Evolutionary conservation across 2,888 invertebrate species (phyloP).

Genomic region (Drosophila stalkeri): DNA sequence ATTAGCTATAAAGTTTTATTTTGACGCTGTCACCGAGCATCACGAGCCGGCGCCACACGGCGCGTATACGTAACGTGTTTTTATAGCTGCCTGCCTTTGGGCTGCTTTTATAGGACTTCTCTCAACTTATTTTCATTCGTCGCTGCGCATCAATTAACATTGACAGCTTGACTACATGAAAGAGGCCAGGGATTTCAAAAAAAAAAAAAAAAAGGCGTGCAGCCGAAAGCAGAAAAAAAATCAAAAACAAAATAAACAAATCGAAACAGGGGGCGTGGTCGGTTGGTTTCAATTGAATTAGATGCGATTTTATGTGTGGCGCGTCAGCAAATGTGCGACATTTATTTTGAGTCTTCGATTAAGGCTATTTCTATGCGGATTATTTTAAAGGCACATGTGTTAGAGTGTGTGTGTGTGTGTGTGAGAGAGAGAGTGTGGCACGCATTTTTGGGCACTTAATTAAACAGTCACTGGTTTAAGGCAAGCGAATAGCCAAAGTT

Average conservation of each 20-base stretch:
- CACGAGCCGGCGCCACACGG: conserved; percentile 41
- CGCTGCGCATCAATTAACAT: conserved; percentile 72
- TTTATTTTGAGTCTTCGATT: conserved; percentile 24
- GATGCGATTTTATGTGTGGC: conserved; percentile 31
- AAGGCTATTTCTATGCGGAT: conserved; percentile 17
- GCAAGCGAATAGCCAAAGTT: conserved; percentile 50
- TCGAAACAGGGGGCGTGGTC: conserved; percentile 1
- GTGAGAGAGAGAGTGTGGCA: neutral
- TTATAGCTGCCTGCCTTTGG: conserved; percentile 66
- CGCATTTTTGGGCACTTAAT: conserved; percentile 35
- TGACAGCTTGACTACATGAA: conserved; percentile 63
- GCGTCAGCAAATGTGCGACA: conserved; percentile 24
- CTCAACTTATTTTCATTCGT: conserved; percentile 47
- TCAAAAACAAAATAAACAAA: neutral
- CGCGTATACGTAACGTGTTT: conserved; percentile 66
- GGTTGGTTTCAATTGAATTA: conserved; percentile 45
- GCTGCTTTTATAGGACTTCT: conserved; percentile 37
- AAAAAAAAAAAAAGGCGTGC: conserved; percentile 1
- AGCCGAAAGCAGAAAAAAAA: neutral
- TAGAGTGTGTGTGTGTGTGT: conserved; percentile 8
- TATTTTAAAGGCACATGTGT: conserved; percentile 17
- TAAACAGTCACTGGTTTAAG: conserved; percentile 39
- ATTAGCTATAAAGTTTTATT: conserved; percentile 81
- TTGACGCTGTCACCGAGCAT: conserved; percentile 59
- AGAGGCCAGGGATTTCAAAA: conserved; percentile 30